Conservation (phyloP, 1,140 invertebrate species). For the Pteromalus puparum region DNA sequence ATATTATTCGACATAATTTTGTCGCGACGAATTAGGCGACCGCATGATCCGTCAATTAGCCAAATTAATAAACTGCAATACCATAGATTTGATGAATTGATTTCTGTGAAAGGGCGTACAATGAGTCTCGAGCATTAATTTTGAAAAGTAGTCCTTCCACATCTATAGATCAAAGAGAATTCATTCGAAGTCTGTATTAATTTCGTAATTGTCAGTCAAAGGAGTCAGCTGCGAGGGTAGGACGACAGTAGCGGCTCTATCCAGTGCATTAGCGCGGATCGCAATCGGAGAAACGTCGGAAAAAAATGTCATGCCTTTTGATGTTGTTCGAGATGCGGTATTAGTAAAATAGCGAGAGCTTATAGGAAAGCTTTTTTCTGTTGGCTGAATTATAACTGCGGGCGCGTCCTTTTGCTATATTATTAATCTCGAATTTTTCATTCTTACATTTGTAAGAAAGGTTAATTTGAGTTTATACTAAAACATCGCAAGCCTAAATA, state of each 20-base stretch:
- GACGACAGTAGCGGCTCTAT: not conserved
- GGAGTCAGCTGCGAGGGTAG: not conserved
- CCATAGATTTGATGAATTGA: slow-evolving; percentile 25
- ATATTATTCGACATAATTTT: not conserved
- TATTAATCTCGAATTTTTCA: no score
- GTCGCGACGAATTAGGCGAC: not conserved
- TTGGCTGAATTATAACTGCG: not conserved
- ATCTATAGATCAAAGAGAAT: slow-evolving; percentile 27
- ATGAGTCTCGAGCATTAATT: not conserved
- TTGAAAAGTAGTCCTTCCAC: not conserved
- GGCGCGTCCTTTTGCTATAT: not conserved
- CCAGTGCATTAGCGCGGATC: slow-evolving; percentile 1
- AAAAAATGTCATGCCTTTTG: not conserved
- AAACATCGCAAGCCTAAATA: not conserved
- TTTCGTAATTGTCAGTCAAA: slow-evolving; percentile 35
- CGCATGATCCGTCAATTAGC: slow-evolving; percentile 12
- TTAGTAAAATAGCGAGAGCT: no score
- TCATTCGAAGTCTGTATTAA: not conserved
- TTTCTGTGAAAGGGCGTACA: not conserved
- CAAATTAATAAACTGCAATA: slow-evolving; percentile 38
- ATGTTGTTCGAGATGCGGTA: not conserved
- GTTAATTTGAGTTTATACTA: not conserved
- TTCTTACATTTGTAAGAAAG: no score
- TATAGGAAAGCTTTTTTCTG: not conserved
- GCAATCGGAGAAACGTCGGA: not conserved